Percentiles rank a stretch among this genome's conserved stretches.
These are phyloP conservation scores for Ophioninae sp. DNA, from an alignment of 2,888 invertebrate species.

Conservation along the genomic window DNA sequence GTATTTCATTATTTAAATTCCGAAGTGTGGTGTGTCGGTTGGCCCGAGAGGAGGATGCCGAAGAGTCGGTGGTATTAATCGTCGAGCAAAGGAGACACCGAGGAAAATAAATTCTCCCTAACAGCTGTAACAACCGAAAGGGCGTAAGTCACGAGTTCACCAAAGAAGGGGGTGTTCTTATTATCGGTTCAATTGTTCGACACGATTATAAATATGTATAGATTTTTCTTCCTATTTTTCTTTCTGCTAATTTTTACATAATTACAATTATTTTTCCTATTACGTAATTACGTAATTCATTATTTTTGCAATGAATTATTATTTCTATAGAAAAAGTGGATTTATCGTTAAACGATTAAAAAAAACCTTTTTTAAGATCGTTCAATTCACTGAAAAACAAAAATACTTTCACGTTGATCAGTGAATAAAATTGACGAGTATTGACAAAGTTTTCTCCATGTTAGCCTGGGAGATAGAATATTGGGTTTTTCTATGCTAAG, in stretches of 20 bases:
- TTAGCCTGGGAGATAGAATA: too few relatives aligned
- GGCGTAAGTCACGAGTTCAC: not conserved
- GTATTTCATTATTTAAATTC: constrained; percentile 75
- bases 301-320: too few relatives aligned
- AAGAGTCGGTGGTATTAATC: constrained; percentile 35
- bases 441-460: too few relatives aligned
- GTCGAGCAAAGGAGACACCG: constrained; percentile 28
- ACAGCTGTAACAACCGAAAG: not conserved
- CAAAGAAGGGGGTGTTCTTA: not conserved
- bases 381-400: too few relatives aligned
- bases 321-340: too few relatives aligned
- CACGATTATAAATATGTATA: not conserved
- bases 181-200: not conserved
- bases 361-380: too few relatives aligned
- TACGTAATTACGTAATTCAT: too few relatives aligned
- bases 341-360: too few relatives aligned
- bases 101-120: constrained; percentile 24
- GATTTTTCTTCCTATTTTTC: not conserved
- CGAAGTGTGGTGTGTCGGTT: constrained; percentile 59
- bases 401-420: too few relatives aligned
- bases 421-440: too few relatives aligned
- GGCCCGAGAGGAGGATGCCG: constrained; percentile 22
- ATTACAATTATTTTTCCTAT: not conserved
- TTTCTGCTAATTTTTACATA: not conserved
- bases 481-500: too few relatives aligned